Percentiles rank a stretch among this genome's conserved stretches.
Evolutionary conservation across 2,797 vertebrate species (phyloP).

Genomic region (Bradypodion pumilum): DNA sequence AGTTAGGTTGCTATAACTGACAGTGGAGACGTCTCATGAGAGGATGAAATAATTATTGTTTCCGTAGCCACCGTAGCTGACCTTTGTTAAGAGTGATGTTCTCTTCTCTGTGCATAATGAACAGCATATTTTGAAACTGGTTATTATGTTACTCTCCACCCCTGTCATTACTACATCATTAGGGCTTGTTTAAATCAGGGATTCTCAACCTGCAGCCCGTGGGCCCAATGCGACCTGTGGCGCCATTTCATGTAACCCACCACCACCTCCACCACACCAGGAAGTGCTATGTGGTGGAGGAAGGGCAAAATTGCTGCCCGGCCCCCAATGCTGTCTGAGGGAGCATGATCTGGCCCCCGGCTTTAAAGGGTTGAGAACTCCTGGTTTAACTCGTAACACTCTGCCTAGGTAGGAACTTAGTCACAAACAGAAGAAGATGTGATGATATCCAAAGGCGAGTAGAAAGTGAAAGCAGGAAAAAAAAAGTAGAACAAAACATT

Average conservation of each 20-base stretch:
- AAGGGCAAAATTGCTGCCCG: too few relatives aligned
- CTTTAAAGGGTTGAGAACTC: too few relatives aligned
- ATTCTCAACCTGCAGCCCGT: too few relatives aligned
- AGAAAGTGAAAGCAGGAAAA: too few relatives aligned
- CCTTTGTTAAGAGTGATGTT: slow-evolving; percentile 50
- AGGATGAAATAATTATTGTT: slow-evolving; percentile 45
- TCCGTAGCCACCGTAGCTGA: slow-evolving; percentile 55
- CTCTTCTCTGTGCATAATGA: slow-evolving; percentile 39
- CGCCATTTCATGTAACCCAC: too few relatives aligned
- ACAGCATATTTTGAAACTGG: slow-evolving; percentile 32
- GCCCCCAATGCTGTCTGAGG: too few relatives aligned
- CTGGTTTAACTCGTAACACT: slow-evolving; percentile 16
- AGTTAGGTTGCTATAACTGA: not conserved
- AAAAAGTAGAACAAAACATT: too few relatives aligned
- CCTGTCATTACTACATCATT: slow-evolving; percentile 11
- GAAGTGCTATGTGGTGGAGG: too few relatives aligned
- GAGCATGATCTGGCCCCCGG: too few relatives aligned
- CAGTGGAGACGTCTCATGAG: slow-evolving; percentile 25
- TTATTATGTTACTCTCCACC: slow-evolving; percentile 7
- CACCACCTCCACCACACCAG: too few relatives aligned
- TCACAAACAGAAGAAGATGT: not conserved
- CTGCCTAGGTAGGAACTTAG: slow-evolving; percentile 14
- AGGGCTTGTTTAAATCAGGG: slow-evolving; percentile 30
- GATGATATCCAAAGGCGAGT: too few relatives aligned
- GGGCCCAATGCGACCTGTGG: too few relatives aligned